phyloP scores from a whole-genome alignment of 2,888 invertebrate species.

The Athrips mouffetella region DNA sequence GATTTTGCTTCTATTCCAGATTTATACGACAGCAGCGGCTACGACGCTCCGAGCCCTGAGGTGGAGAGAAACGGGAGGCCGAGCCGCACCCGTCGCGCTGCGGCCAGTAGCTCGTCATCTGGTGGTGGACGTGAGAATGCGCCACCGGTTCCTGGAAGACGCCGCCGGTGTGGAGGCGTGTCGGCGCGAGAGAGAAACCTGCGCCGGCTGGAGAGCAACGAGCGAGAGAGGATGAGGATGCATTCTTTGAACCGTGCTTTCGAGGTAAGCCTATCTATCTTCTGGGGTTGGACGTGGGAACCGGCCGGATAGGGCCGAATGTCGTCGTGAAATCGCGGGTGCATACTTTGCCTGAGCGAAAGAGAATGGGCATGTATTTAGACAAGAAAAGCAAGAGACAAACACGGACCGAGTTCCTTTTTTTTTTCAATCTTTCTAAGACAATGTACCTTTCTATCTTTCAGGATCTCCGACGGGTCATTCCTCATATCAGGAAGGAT shows the following conservation, averaged over 20 bases:
- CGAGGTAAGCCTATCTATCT: conserved; percentile 81
- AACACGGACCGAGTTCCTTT: no score
- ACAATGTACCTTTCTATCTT: conserved; percentile 36
- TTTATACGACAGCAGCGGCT: conserved; percentile 58
- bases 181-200: conserved; percentile 92
- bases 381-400: no score
- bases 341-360: not conserved
- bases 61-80: conserved; percentile 45
- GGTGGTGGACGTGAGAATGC: conserved; percentile 21
- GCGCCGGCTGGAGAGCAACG: conserved; percentile 92
- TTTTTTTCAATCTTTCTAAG: no score
- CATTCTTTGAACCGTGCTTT: conserved; percentile 95
- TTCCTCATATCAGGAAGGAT: conserved; percentile 91
- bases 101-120: conserved; percentile 47
- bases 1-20: conserved; percentile 20
- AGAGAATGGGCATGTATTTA: no score
- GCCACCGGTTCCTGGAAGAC: conserved; percentile 59
- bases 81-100: conserved; percentile 45
- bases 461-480: conserved; percentile 89
- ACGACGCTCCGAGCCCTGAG: conserved; percentile 45
- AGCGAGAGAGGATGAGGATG: conserved; percentile 94
- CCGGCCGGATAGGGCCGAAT: no score
- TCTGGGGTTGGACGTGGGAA: no score
- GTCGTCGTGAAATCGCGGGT: no score
- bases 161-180: conserved; percentile 85